phyloP scores from a whole-genome alignment of 2,888 invertebrate species.

The Rugalucina vietnamica region DNA sequence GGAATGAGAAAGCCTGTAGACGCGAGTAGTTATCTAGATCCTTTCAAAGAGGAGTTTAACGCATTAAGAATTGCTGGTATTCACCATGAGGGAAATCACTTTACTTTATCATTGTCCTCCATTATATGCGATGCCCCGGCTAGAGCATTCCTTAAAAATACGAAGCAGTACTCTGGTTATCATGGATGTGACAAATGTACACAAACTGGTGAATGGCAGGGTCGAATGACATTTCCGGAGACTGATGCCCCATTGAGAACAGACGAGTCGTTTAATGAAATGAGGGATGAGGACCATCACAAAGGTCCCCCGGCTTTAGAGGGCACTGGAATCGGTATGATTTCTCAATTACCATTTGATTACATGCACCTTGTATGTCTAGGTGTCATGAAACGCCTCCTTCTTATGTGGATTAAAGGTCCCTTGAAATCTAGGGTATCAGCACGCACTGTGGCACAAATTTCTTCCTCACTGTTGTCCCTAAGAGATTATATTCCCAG shows the following conservation, averaged over 20 bases:
- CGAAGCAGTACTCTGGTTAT: conserved; percentile 37
- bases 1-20: conserved; percentile 4
- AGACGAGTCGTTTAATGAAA: conserved; percentile 53
- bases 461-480: conserved; percentile 21
- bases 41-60: conserved; percentile 5
- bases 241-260: conserved; percentile 48
- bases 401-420: conserved; percentile 51
- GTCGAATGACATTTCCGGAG: conserved; percentile 59
- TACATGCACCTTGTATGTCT: conserved; percentile 19
- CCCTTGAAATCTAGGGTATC: conserved; percentile 37
- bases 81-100: neutral
- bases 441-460: neutral
- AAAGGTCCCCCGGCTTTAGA: conserved; percentile 34
- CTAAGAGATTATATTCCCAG: conserved; percentile 36
- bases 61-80: neutral
- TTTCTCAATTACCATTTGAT: conserved; percentile 14
- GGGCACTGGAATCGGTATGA: conserved; percentile 5
- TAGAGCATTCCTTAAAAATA: conserved; percentile 32
- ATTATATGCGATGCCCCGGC: conserved; percentile 41
- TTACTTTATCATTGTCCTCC: neutral
- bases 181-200: conserved; percentile 44
- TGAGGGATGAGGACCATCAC: conserved; percentile 63
- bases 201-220: conserved; percentile 19
- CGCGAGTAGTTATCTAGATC: neutral
- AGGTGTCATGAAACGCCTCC: conserved; percentile 18